phyloP scores from a whole-genome alignment of 2,113 vertebrate genomes.

The Hemicordylus capensis region DNA sequence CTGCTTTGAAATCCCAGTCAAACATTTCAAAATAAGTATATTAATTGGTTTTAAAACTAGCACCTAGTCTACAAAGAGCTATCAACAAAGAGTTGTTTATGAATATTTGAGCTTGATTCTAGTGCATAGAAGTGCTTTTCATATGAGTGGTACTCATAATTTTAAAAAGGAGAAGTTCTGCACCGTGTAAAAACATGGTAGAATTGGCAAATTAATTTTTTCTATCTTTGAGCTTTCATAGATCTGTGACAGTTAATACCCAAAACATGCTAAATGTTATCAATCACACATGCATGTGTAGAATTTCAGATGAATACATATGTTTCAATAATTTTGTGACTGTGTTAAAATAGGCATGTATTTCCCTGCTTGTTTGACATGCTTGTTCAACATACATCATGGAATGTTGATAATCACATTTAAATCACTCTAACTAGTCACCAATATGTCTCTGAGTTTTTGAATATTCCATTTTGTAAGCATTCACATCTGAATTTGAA shows the following conservation, averaged over 20 bases:
- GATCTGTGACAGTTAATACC: neutral
- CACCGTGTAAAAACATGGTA: neutral
- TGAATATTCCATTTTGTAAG: neutral
- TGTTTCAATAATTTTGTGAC: neutral
- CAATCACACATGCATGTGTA: neutral
- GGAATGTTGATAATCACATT: neutral
- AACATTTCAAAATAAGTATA: conserved; percentile 32
- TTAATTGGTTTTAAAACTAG: conserved; percentile 46
- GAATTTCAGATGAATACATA: neutral
- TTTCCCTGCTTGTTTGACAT: neutral
- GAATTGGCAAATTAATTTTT: neutral
- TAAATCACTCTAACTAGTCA: neutral
- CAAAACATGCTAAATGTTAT: neutral
- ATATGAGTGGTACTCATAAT: neutral
- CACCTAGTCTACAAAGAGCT: too few relatives aligned
- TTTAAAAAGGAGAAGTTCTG: neutral
- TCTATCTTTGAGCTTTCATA: neutral
- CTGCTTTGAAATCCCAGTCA: conserved; percentile 41
- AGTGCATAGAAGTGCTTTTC: neutral
- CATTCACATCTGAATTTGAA: neutral
- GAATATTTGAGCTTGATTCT: conserved; percentile 11
- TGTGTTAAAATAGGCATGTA: neutral
- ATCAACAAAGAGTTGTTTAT: neutral
- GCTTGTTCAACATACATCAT: neutral
- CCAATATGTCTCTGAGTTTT: neutral